These are phyloP conservation scores for Pseudopipra pipra DNA, from an alignment of 2,113 vertebrate genomes.

Conservation along the genomic window DNA sequence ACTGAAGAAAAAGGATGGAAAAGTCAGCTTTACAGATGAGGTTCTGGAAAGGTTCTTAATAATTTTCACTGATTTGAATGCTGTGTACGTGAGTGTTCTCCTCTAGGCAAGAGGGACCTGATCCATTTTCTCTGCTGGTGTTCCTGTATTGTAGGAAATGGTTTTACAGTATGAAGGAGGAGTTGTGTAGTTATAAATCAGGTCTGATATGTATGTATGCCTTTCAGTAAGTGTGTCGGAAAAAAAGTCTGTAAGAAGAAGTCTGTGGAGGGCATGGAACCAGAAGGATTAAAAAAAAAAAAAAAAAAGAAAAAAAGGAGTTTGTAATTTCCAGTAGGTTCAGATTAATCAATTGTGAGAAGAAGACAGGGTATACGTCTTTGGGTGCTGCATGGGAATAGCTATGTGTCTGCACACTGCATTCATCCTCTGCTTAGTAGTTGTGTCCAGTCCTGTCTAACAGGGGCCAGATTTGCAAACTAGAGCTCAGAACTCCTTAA, in stretches of 20 bases:
- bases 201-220: neutral
- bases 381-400: neutral
- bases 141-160: neutral
- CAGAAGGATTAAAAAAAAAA: neutral
- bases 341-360: neutral
- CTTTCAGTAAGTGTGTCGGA: neutral
- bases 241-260: neutral
- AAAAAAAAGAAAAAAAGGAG: no score
- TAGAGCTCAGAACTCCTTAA: neutral
- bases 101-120: neutral
- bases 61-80: neutral
- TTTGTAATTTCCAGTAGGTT: neutral
- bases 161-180: neutral
- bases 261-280: fast-evolving
- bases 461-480: neutral
- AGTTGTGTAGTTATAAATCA: neutral
- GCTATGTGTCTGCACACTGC: neutral
- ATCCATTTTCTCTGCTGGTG: neutral
- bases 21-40: neutral
- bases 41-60: neutral
- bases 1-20: neutral
- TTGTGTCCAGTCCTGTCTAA: neutral
- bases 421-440: neutral
- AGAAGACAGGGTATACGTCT: neutral
- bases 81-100: neutral